Conservation (phyloP, 2,888 invertebrate species). For the Tetranychus piercei region DNA sequence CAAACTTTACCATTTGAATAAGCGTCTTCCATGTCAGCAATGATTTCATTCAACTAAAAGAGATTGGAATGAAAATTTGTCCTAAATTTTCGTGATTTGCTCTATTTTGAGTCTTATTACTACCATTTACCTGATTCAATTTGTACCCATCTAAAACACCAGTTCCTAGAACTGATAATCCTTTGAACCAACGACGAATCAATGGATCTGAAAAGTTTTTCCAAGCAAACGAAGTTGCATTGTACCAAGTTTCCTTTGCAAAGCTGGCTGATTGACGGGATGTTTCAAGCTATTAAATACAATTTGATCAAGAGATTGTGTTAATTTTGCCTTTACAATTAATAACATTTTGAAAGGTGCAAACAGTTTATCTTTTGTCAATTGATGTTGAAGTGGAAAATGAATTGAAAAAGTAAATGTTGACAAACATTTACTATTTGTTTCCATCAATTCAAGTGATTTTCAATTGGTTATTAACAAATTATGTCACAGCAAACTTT, state of each 20-base stretch:
- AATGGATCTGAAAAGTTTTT: slow-evolving; percentile 48
- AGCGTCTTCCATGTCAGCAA: slow-evolving; percentile 53
- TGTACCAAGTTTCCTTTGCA: slow-evolving; percentile 54
- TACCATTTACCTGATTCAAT: slow-evolving; percentile 44
- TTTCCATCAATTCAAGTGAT: too few relatives aligned
- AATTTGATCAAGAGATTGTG: too few relatives aligned
- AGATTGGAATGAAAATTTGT: slow-evolving; percentile 29
- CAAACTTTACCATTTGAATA: slow-evolving; percentile 61
- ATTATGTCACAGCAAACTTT: too few relatives aligned
- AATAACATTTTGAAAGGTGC: too few relatives aligned
- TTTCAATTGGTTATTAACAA: too few relatives aligned
- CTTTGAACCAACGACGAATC: slow-evolving; percentile 53
- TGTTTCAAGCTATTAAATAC: slow-evolving; percentile 26
- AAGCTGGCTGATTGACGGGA: slow-evolving; percentile 35
- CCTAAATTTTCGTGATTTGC: neutral
- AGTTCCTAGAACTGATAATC: slow-evolving; percentile 50
- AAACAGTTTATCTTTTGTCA: too few relatives aligned
- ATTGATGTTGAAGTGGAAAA: too few relatives aligned
- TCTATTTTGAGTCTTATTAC: neutral
- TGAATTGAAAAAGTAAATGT: too few relatives aligned
- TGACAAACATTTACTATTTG: too few relatives aligned
- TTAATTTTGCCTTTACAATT: too few relatives aligned
- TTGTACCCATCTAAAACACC: slow-evolving; percentile 53
- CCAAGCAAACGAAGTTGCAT: slow-evolving; percentile 57
- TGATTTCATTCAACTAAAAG: slow-evolving; percentile 44